Evolutionary conservation across 2,113 vertebrate species (phyloP), one percentile per base, ranked within the genome.

Genomic region (Alethe castanea): DNA sequence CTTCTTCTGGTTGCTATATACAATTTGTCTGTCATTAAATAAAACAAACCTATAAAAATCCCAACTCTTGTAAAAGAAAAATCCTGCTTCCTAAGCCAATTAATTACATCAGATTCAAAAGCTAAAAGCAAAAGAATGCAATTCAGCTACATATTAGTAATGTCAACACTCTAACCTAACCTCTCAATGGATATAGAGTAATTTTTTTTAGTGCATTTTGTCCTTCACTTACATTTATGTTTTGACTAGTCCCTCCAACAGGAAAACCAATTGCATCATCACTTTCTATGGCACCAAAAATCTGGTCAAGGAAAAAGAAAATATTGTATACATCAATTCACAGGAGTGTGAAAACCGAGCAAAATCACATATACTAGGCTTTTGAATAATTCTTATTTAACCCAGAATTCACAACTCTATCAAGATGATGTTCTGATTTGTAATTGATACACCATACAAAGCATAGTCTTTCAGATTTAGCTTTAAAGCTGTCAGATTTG

Each of bases 231-330:
- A 99, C 99, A 52, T 98, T 98, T 12, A 97, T 23, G 40, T 92
- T 97, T 66, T 98, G 96, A 47, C 94, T 97, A 6, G 82, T 97
- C 69, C 97, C 98, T 96, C 99, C 98, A n/a, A 99, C 95, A 2
- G 99, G 99, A 96, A 99, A 99, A 26, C 99, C 99, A 71, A 99
- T 97, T 22, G 97, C 47, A 10, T 98, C 99, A 5, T 98, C 97
- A 73, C 98, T 98, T 88, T 99, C 99, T 61, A 99, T 98, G 64
- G 99, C 99, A 40, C 99, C 99, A 72, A 99, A 99, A 42, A 99
- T 96, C 99, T 99, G 87, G 44, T 73, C 11, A 61, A 50, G 69
- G 53, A 71, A 66, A 79, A 19, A 82, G 38, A 40, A 70, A 38
- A 31, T 8, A 65, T 44, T 44, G 53, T 25, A 71, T 25, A 66